phyloP scores from a whole-genome alignment of 2,113 vertebrate species.

The Ailurus styani region DNA sequence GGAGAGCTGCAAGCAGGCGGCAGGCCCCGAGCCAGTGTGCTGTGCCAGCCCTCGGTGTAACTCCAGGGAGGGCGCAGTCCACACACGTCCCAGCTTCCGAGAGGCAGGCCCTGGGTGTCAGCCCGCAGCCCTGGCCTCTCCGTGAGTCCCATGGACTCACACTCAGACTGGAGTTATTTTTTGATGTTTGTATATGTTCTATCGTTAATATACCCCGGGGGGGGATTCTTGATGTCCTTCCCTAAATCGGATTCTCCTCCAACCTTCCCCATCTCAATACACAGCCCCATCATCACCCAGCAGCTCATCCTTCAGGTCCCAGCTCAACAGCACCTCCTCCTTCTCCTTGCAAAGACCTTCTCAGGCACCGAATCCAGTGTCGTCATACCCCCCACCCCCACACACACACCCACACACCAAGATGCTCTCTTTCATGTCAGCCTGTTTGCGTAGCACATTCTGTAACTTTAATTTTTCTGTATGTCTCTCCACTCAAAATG shows the following conservation, averaged over 20 bases:
- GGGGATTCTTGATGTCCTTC: background rate
- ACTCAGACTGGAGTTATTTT: background rate
- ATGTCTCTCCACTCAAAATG: background rate
- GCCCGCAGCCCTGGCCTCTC: background rate
- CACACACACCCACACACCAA: background rate
- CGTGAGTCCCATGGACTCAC: background rate
- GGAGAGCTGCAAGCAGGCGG: background rate
- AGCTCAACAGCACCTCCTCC: background rate
- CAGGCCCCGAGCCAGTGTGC: background rate
- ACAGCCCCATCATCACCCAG: background rate
- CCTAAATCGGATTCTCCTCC: background rate
- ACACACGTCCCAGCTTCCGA: conserved; percentile 12
- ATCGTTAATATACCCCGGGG: background rate
- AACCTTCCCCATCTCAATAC: background rate
- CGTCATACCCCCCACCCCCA: background rate
- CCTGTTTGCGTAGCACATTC: background rate
- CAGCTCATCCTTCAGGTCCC: background rate
- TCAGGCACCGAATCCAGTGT: background rate
- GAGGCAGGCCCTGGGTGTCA: background rate
- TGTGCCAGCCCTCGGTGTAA: conserved; percentile 26
- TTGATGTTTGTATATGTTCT: background rate
- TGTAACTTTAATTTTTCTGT: background rate
- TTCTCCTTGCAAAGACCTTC: background rate
- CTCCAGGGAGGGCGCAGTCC: conserved; percentile 52
- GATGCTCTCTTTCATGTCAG: background rate